Evolutionary conservation across 2,113 vertebrate genomes (phyloP), one percentile per base, ranked within the genome.

Genomic region (Tricholaema leucomelas): DNA sequence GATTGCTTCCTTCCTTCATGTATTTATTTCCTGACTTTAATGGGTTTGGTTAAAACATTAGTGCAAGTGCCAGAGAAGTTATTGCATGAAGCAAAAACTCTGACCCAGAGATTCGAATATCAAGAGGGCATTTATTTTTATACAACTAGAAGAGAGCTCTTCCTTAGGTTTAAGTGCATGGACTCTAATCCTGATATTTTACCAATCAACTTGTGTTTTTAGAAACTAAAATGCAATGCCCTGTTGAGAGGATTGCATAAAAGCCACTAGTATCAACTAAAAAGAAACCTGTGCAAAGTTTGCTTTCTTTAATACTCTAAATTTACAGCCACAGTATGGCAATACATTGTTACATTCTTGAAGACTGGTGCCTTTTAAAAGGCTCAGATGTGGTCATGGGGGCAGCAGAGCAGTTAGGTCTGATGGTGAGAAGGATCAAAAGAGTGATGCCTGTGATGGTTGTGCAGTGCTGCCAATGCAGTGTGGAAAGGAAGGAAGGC

Each of bases 1-100:
- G 76, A 59, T 90, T 91, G 10, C 91, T 95, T 96, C 94, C 95
- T 96, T 95, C 91, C 92, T 91, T 95, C 88, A 46, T 54, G 79
- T 91, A 80, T 93, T 95, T 96, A 55, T 87, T 96, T 96, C 94
- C 95, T 96, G 91, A 83, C 3, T 94, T 92, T 94, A 87, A 72
- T 81, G 18, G 36, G 28, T 90, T 92, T 81, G 58, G 54, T 96
- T 88, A 77, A 94, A 94, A 92, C 14, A 71, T 77, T 52, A 93
- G 8, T 74, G 16, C 6, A 91, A 86, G 24, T 81, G 85, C 94
- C 93, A 96, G 69, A 74, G n/a, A 75, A 88, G 21, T 92, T 91
- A 71, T 66, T 94, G 35, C 87, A 91, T 66, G 46, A 90, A 92
- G 50, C 5, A 3, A 92, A 85, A 90, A 74, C 33, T 61, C 10